Evolutionary conservation across 64 coral and sea anemone species (phyloP), one percentile per base, ranked within the genome.

Genomic region (Montipora cactus): DNA sequence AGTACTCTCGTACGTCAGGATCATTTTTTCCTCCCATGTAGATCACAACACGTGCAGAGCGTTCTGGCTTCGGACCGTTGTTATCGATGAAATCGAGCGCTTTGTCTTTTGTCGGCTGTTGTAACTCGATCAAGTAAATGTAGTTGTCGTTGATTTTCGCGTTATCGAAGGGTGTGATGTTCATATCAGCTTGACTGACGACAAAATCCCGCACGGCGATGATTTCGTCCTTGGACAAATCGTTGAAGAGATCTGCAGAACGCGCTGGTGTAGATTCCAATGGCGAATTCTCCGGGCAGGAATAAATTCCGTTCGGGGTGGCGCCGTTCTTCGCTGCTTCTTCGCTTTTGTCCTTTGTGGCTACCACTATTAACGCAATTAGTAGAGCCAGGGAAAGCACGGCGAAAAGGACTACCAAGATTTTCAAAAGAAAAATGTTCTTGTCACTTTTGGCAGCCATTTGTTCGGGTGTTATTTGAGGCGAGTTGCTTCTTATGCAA

Each of bases 91-190:
- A 92, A 10, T 84, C 77, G 2, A 97, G 92, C n/a, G 90, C 93
- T 49, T 91, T 79, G 15, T 57, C 77, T 84, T 97, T 97, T 2
- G 59, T 49, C 7, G 95, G 92, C 8, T 78, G 57, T 18, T 84
- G 81, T 0, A 93, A 76, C 69, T 97, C 86, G 78, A 97, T 97
- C 51, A 97, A 91, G 75, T 94, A 94, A 45, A 97, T 97, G 37
- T 94, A 94, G 84, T 97, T 97, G 78, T 74, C 78, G n/a, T 45
- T 58, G 20, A 94, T 58, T 0, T 77, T 81, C 9, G 95, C 95
- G 0, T 97, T 75, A 4, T 91, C 82, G 49, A 81, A 94, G 7
- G 80, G 76, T 4, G 95, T 97, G 1, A 97, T 21, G 37, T 97
- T 89, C 7, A 97, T 69, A 23, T 57, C 71, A 8, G 62, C 22